These are phyloP conservation scores for Dendrophyllia cribrosa DNA, from an alignment of 64 coral and sea anemone genomes.

Conservation along the genomic window DNA sequence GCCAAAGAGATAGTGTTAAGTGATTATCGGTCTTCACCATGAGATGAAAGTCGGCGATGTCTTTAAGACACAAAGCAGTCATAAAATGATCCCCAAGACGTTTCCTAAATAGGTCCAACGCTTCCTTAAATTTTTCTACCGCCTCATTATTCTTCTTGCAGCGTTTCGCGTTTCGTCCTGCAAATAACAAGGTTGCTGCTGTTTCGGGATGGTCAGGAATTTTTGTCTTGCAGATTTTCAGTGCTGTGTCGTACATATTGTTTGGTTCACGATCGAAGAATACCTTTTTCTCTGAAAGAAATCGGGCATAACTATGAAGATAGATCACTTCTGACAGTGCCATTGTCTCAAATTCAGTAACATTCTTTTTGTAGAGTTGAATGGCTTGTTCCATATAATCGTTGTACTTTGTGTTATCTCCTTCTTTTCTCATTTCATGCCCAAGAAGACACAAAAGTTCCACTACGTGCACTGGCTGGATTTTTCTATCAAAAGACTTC, in stretches of 20 bases:
- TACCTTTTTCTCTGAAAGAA: not conserved
- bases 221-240: not conserved
- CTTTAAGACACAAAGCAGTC: constrained; percentile 18
- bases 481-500: not conserved
- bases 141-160: not conserved
- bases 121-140: not conserved
- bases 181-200: not conserved
- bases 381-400: constrained; percentile 3
- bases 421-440: constrained; percentile 37
- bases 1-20: not conserved
- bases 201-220: constrained; percentile 1
- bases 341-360: not conserved
- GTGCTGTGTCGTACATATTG: not conserved
- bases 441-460: constrained; percentile 49
- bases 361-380: not conserved
- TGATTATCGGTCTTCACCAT: not conserved
- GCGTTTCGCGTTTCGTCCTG: not conserved
- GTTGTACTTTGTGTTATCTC: constrained; percentile 11
- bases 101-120: not conserved
- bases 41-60: constrained; percentile 28
- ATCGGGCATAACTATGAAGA: constrained; percentile 29
- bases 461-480: not conserved
- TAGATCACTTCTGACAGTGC: not conserved
- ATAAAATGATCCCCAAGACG: constrained; percentile 25
- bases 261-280: no score